Base-by-base conservation (phyloP, 1,140 invertebrate species). In the Zophobas morio region DNA sequence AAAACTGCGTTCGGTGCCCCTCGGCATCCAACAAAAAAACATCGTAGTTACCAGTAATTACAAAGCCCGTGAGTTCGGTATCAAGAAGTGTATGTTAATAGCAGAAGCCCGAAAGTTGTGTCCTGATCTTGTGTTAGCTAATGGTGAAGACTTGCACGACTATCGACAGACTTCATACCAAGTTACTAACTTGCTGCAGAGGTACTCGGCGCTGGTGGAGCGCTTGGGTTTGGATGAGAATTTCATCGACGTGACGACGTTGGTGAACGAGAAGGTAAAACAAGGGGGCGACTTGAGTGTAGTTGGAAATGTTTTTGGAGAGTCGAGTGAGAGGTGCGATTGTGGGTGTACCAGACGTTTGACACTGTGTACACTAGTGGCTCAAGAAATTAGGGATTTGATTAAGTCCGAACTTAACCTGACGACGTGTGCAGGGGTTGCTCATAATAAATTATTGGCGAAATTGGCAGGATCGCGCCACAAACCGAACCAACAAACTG, bases 31-130 rank as follows among this genome's bases (percentile, higher is more conserved):
- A 84, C 94, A 96, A 85, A 95, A 95, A 84, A 93, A 92, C 82
- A 88, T 93, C 72, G 90, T 96, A 37, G 93, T 95, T 36, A 95
- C 94, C 5, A 93, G 92, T 84, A 95, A 96, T 86, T 95, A 96
- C 84, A 86, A 92, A 74, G 94, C 94, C 0, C 86, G 94, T 71
- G 88, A 90, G 77, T 90, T 87, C 77, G 94, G 94, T 4, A 87
- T 96, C 33, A 89, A 89, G 78, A 95, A 95, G 84, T 92, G 92
- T 77, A 94, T 94, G 92, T 86, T 89, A 6, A 86, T 95, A 1
- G 84, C 88, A 33, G 93, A 95, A 73, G 94, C 93, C 0, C 83
- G 91, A 56, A 87, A 88, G 74, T 74, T 92, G 3, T 95, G 94
- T 84, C 92, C 93, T 5, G 88, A 90, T 78, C 85, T 95, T 77